Evolutionary conservation across 2,888 invertebrate genomes (phyloP), one percentile per base, ranked within the genome.

Genomic region (Melinaea menophilus): DNA sequence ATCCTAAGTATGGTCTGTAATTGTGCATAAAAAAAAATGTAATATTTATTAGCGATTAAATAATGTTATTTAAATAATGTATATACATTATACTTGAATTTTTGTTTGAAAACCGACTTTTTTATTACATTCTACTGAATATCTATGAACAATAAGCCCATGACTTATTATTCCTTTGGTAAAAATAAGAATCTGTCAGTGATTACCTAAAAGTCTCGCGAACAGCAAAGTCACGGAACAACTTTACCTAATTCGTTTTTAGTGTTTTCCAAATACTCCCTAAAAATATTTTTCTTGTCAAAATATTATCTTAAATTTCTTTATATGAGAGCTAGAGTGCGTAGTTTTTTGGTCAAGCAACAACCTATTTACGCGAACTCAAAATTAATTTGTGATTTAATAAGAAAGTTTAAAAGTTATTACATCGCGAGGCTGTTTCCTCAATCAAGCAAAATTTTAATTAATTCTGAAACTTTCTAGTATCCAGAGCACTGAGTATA

Each of bases 351-450:
- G 51, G 51, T 51, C 51, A 51, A 51, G 51, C 51, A 9, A 51
- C 31, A 51, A 5, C 57, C 61, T 61, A 65, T 57, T 59, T 45
- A 61, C 46, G 51, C 54, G 48, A 67, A 67, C 57, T 65, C 57
- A 65, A 67, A 67, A 65, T 65, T 65, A 67, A 59, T 61, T 65
- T 63, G 57, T 63, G 67, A 67, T 67, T 67, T 67, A 67, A 67
- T 67, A 59, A 59, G 55, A 63, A 67, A 67, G 61, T 67, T 67
- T 57, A 55, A 61, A 67, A 67, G 65, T 67, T 59, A 65, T 63
- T 67, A 62, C 62, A 59, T 59, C 58, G 58, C 60, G 58, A 35
- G 57, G 58, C 62, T 62, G 59, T 65, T 67, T 67, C 67, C 67
- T 65, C 67, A 63, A 67, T 67, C 67, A 63, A 65, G 65, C 55